phyloP scores from a whole-genome alignment of 2,113 vertebrate genomes.

The Bufo bufo region DNA sequence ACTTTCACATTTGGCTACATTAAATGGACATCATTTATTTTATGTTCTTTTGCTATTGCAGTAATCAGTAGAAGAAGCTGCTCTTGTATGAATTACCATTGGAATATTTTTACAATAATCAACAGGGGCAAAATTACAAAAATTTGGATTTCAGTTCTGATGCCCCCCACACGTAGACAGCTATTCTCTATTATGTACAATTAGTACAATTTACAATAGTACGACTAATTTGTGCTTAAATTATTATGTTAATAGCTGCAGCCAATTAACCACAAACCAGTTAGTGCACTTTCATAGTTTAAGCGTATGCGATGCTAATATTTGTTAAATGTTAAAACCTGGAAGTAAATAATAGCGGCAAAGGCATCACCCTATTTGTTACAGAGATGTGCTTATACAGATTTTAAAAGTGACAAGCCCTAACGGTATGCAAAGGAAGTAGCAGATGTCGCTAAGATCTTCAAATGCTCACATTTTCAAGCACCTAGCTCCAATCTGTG shows the following conservation, averaged over 20 bases:
- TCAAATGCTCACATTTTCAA: too few species aligned
- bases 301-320: neutral
- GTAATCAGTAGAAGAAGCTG: neutral
- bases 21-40: neutral
- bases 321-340: conserved; percentile 1
- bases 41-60: neutral
- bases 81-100: neutral
- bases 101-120: neutral
- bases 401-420: neutral
- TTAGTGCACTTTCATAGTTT: neutral
- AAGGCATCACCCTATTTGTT: neutral
- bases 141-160: neutral
- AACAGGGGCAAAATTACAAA: neutral
- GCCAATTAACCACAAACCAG: neutral
- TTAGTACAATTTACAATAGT: too few species aligned
- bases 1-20: conserved; percentile 14
- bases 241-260: neutral
- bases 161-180: neutral
- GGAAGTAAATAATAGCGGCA: neutral
- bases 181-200: neutral
- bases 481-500: too few species aligned
- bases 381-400: neutral
- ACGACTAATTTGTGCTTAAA: neutral
- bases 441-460: too few species aligned
- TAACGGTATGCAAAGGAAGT: too few species aligned